A percentile compares a stretch with the other conserved stretches of the same genome.
Conservation (phyloP, 2,113 vertebrate species). For the Microcebus griseorufus region DNA sequence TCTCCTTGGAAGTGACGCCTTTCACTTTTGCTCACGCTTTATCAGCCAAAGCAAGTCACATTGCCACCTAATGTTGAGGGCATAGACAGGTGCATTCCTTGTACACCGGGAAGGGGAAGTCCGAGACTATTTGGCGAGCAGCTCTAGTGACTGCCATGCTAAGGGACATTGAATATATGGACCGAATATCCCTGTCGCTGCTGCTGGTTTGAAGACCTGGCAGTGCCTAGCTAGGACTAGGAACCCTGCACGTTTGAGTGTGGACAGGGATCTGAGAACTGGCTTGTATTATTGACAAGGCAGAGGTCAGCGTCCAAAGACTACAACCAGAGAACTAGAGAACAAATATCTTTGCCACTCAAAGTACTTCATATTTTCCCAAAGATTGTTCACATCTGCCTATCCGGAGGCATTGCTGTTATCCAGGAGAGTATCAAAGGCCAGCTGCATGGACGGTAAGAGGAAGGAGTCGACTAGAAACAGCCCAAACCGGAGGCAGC, state of each 20-base stretch:
- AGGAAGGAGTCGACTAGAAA: not conserved
- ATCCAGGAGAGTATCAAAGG: not conserved
- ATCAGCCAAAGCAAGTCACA: not conserved
- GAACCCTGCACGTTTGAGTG: not conserved
- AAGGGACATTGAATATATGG: not conserved
- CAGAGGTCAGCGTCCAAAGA: not conserved
- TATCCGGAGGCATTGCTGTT: not conserved
- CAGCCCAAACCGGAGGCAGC: not conserved
- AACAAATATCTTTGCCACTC: not conserved
- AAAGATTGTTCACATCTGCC: not conserved
- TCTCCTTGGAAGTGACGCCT: not conserved
- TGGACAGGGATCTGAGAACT: not conserved
- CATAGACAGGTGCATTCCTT: accelerated
- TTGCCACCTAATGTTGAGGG: accelerated
- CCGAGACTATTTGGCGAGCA: not conserved
- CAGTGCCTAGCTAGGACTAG: not conserved
- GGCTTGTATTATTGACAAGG: not conserved
- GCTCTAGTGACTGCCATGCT: accelerated
- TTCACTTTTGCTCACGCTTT: not conserved
- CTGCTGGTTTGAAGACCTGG: not conserved
- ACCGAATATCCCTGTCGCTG: not conserved
- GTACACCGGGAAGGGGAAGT: not conserved
- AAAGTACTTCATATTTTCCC: not conserved
- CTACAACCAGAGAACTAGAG: no score
- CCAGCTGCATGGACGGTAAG: not conserved